Conservation (phyloP, 2,797 vertebrate genomes). For the Anabacerthia variegaticeps region DNA sequence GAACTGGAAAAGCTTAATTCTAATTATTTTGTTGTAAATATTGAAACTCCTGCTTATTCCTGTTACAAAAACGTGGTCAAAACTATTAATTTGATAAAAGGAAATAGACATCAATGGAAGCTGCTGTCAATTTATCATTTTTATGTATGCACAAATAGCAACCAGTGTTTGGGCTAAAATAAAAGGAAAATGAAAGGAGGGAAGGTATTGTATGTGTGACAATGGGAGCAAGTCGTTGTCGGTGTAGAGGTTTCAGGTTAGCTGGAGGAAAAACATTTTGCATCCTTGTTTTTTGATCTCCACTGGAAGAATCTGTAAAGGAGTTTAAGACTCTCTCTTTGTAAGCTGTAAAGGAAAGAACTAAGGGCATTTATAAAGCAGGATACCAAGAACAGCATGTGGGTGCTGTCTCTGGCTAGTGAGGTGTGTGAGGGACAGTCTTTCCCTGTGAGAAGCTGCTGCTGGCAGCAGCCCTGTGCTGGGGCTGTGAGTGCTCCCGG, state of each 20-base stretch:
- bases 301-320: no score
- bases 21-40: background rate
- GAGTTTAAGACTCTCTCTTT: background rate
- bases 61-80: background rate
- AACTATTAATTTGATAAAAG: background rate
- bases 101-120: background rate
- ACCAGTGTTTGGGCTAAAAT: background rate
- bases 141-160: background rate
- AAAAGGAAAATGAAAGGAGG: no score
- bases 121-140: background rate
- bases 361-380: fast-evolving
- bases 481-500: background rate
- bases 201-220: background rate
- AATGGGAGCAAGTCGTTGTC: fast-evolving
- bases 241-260: background rate
- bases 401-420: background rate
- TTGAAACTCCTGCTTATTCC: background rate
- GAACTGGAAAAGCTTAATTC: background rate
- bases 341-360: background rate
- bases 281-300: no score
- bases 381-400: no score
- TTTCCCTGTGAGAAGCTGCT: background rate
- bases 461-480: background rate
- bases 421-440: background rate
- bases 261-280: background rate